Evolutionary conservation across 2,797 vertebrate genomes (phyloP), one percentile per base, ranked within the genome.

Genomic region (Semotilus atromaculatus): DNA sequence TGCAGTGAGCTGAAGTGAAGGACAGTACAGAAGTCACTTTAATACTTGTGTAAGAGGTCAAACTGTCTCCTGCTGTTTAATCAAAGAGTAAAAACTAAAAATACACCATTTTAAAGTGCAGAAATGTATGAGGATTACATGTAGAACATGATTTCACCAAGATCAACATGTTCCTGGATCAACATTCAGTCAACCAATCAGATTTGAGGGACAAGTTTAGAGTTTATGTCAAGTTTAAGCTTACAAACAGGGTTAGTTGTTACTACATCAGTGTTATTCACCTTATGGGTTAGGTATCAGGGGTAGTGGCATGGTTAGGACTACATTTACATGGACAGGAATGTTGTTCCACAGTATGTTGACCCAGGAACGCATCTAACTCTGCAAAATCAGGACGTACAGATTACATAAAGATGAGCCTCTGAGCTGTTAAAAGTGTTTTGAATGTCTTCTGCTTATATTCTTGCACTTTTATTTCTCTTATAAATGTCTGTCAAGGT

Each of bases 11-110:
- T 67, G 29, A 67, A 67, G 43, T 53, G 14, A 80, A 38, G 45
- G 45, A 70, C 31, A 5, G 45, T 29, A 26, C 64, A 31, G 21
- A 68, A 36, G 45, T 68, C 45, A 68, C 64, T 36, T 53, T 70
- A 38, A 70, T 53, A 40, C 48, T 55, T 70, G 66, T 55, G 51
- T 36, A 71, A 71, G 80, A 58, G 67, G 64, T 80, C 78, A 71
- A n/a, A 43, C 79, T 70, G 79, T 71, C 48, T 58, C 21, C 16
- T 71, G 80, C 34, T 29, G 36, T 71, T 71, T 40, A 70, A 71
- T 81, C 80, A 71, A 64, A 58, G 16, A 62, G 55, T 29, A 13
- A 29, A 62, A 34, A 19, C 48, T 29, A 18, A 68, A 29, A 82
- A 60, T 40, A 23, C 23, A 9, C 45, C 1, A 7, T 40, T 70